Base-by-base conservation (phyloP, 2,797 vertebrate genomes). In the Hyperoplus lanceolatus region DNA sequence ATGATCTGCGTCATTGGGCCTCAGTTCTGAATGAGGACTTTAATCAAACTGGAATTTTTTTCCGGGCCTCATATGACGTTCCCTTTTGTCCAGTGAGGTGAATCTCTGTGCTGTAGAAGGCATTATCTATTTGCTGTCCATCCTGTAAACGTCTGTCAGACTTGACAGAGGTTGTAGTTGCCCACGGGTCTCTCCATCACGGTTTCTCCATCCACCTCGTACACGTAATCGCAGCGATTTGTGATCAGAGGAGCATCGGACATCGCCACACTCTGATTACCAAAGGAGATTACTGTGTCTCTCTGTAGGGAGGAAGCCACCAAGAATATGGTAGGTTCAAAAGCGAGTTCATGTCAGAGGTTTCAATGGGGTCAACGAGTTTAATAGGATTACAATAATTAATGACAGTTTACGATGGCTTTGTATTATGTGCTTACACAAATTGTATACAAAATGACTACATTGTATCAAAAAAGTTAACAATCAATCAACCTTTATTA, bases 121-220 rank as follows among this genome's bases (percentile, higher is more conserved):
- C 85, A 84, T 15, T 38, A 14, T 73, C 50, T 29, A 63, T 21
- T 49, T 45, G 54, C 48, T 72, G 70, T 78, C 48, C 39, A 1
- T 71, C 38, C 1, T 16, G 36, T 60, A 0, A 36, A 61, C 8
- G 57, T 75, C 51, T 87, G 51, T 93, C 92, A 97, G 74, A 97
- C 95, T 81, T 96, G 96, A 55, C 95, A 96, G 89, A 97, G 94
- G 90, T 94, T 97, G 15, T 95, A 96, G 55, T 87, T 92, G 79
- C 91, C 77, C 74, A 92, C 69, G 0, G 93, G 90, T 73, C 55
- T 92, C 79, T 96, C 95, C 0, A 92, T 15, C 72, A 95, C 81
- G 1, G 43, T 90, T 18, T 96, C 96, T 5, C 96, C 96, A 0
- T 92, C 89, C 77, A 96, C 94, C 75, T 96, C 96, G 6, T 90